Evolutionary conservation across 2,888 invertebrate species (phyloP).

Genomic region (Cheilosia grossa): DNA sequence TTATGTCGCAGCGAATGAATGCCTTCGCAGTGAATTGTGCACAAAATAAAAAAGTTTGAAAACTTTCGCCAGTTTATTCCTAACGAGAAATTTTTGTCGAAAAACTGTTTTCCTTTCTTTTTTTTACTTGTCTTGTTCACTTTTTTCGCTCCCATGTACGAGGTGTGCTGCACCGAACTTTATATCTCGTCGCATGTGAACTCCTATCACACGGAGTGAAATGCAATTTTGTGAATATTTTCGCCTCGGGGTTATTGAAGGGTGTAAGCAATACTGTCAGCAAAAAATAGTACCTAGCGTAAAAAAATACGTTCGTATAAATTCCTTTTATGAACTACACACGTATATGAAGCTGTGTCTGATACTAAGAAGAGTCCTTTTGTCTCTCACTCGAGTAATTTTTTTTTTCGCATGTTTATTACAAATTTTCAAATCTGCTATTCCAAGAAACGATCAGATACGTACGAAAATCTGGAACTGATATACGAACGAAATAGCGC

Average conservation of each 20-base stretch:
- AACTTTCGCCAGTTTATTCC: background rate
- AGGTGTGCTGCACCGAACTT: constrained; percentile 5
- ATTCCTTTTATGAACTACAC: constrained; percentile 7
- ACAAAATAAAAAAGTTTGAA: constrained; percentile 8
- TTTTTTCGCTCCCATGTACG: background rate
- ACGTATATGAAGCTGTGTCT: constrained; percentile 8
- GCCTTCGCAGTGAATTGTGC: constrained; percentile 42
- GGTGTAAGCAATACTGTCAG: constrained; percentile 3
- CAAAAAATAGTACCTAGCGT: background rate
- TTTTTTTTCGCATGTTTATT: no score
- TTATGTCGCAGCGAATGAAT: constrained; percentile 27
- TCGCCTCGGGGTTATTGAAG: background rate
- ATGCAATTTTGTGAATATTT: constrained; percentile 23
- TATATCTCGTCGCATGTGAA: constrained; percentile 9
- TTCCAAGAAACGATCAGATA: no score
- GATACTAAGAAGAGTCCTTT: background rate
- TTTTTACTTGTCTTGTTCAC: background rate
- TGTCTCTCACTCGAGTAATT: background rate
- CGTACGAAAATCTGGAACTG: no score
- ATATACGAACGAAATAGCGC: no score
- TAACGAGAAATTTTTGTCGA: background rate
- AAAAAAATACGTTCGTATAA: constrained; percentile 22
- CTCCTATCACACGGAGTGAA: background rate
- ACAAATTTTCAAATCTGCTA: no score
- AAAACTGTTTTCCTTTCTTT: background rate